Percentiles rank a stretch among this genome's conserved stretches.
Evolutionary conservation across 2,113 vertebrate species (phyloP).

Genomic region (Hyla sarda): DNA sequence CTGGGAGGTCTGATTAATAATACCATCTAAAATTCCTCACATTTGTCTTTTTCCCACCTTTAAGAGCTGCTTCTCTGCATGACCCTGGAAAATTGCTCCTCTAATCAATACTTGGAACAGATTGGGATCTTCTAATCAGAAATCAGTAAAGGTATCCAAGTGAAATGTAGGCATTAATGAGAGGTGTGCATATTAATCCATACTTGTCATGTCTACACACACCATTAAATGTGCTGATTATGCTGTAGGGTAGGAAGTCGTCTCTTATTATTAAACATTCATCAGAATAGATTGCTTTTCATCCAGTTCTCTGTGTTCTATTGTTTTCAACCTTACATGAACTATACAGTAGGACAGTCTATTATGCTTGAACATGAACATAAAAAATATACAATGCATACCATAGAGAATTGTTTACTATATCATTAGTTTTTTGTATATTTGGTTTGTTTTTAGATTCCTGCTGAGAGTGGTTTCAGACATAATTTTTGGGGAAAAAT

Average conservation of each 20-base stretch:
- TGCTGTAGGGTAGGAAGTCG: neutral
- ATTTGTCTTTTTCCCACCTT: slow-evolving; percentile 38
- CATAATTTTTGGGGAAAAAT: no score
- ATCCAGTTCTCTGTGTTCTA: neutral
- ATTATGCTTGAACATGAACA: neutral
- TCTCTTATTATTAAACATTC: neutral
- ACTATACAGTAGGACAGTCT: neutral
- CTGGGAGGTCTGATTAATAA: slow-evolving; percentile 53
- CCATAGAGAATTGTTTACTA: no score
- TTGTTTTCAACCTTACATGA: neutral
- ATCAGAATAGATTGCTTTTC: neutral
- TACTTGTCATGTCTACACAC: neutral
- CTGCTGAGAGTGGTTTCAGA: no score
- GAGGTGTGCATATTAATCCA: slow-evolving; percentile 14
- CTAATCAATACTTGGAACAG: slow-evolving; percentile 28
- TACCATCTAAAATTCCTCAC: slow-evolving; percentile 38
- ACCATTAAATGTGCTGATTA: slow-evolving; percentile 1
- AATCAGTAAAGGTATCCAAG: slow-evolving; percentile 26
- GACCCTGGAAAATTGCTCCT: slow-evolving; percentile 43
- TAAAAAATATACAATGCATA: neutral
- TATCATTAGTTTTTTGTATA: no score
- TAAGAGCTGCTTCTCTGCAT: slow-evolving; percentile 45
- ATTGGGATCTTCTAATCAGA: slow-evolving; percentile 28
- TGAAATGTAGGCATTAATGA: slow-evolving; percentile 11
- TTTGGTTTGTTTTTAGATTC: no score